A percentile compares a stretch with the other conserved stretches of the same genome.
These are phyloP conservation scores for Thyatira batis DNA, from an alignment of 2,888 invertebrate species.

Conservation along the genomic window DNA sequence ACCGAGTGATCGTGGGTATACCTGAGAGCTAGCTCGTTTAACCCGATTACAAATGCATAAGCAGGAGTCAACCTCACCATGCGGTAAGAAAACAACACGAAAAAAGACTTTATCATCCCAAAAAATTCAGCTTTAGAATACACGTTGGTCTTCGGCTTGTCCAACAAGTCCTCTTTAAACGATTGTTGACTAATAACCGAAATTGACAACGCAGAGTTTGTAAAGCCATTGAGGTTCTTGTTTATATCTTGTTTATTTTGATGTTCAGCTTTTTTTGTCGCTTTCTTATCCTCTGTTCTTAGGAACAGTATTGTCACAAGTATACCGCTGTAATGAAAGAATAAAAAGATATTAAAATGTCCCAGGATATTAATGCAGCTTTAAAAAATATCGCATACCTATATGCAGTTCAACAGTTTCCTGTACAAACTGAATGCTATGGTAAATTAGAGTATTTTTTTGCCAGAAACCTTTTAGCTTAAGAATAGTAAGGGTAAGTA, in stretches of 20 bases:
- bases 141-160: conserved; percentile 56
- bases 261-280: conserved; percentile 46
- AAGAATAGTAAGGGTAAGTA: conserved; percentile 8
- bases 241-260: conserved; percentile 58
- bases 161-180: conserved; percentile 70
- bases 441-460: not conserved
- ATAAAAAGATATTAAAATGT: too few relatives aligned
- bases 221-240: conserved; percentile 74
- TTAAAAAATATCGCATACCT: too few relatives aligned
- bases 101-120: conserved; percentile 71
- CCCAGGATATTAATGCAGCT: too few relatives aligned
- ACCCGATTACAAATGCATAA: conserved; percentile 89
- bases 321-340: conserved; percentile 83
- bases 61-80: conserved; percentile 90
- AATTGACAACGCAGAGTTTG: conserved; percentile 66
- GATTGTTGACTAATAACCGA: conserved; percentile 74
- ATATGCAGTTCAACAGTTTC: not conserved
- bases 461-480: too few relatives aligned
- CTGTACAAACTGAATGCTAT: not conserved
- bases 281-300: conserved; percentile 83
- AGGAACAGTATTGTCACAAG: conserved; percentile 88
- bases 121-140: conserved; percentile 63
- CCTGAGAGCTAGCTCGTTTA: conserved; percentile 87
- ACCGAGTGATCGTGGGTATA: conserved; percentile 88
- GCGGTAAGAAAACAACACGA: conserved; percentile 78